phyloP scores from a whole-genome alignment of 2,797 vertebrate genomes.

The Garrulus glandarius region DNA sequence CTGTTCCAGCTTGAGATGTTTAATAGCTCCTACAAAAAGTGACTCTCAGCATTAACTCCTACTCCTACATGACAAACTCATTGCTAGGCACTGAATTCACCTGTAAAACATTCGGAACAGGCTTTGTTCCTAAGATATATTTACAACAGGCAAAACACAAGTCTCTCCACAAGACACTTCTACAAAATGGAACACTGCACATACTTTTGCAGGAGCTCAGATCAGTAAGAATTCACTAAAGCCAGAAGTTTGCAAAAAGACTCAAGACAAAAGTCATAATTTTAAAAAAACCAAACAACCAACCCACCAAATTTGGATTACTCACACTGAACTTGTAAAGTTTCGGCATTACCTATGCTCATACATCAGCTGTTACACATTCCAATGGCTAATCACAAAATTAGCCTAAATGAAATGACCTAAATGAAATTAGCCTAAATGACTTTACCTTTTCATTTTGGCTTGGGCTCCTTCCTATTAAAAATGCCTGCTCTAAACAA shows the following conservation, averaged over 20 bases:
- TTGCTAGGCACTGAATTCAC: fast-evolving
- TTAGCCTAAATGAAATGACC: background rate
- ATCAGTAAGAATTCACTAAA: background rate
- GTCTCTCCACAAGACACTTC: background rate
- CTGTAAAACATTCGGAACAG: background rate
- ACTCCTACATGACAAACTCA: background rate
- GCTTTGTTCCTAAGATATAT: background rate
- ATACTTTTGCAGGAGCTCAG: background rate
- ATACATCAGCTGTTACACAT: background rate
- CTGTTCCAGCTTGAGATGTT: background rate
- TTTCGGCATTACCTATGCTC: background rate
- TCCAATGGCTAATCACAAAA: background rate
- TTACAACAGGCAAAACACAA: background rate
- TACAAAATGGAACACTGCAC: background rate
- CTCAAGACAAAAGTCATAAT: background rate
- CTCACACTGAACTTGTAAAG: background rate
- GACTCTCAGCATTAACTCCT: background rate
- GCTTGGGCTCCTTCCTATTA: background rate
- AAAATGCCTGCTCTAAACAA: background rate
- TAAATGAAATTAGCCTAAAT: background rate
- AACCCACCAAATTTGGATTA: background rate
- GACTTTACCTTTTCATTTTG: background rate
- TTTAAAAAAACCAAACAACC: fast-evolving
- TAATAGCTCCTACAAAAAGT: background rate
- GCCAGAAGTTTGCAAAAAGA: background rate